A percentile compares a stretch with the other conserved stretches of the same genome.
Conservation (phyloP, 1,140 invertebrate genomes). For the Drosophila equinoxialis region DNA sequence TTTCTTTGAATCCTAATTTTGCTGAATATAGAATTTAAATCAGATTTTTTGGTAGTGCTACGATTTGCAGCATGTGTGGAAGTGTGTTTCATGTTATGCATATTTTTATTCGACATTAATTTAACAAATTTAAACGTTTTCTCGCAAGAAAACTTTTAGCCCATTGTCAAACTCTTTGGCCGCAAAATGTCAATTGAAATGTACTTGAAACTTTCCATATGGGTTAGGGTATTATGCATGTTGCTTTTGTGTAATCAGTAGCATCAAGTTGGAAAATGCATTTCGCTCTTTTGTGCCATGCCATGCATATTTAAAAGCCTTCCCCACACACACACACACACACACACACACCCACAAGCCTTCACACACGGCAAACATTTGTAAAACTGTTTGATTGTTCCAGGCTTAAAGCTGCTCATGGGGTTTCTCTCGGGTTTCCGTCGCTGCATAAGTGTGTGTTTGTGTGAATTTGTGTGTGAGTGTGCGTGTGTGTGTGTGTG, state of each 20-base stretch:
- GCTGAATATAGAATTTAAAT: no score
- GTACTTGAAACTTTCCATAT: slow-evolving; percentile 4
- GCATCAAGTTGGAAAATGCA: slow-evolving; percentile 56
- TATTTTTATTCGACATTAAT: not conserved
- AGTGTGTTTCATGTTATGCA: no score
- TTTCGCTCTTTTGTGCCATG: slow-evolving; percentile 53
- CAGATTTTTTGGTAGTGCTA: no score
- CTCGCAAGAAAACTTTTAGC: not conserved
- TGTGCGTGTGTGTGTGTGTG: not conserved
- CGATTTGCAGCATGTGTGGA: no score
- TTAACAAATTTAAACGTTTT: not conserved
- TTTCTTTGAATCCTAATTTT: no score
- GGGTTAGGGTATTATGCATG: slow-evolving; percentile 40
- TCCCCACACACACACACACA: slow-evolving; percentile 28
- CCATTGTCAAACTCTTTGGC: slow-evolving; percentile 2
- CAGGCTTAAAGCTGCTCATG: slow-evolving; percentile 20
- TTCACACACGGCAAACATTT: slow-evolving; percentile 31
- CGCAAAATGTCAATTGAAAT: slow-evolving; percentile 5
- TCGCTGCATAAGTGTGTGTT: slow-evolving; percentile 23
- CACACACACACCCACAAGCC: slow-evolving; percentile 21
- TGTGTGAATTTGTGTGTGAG: not conserved
- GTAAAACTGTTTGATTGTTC: slow-evolving; percentile 63
- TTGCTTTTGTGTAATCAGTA: slow-evolving; percentile 56
- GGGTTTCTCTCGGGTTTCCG: slow-evolving; percentile 14
- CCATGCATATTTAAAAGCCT: slow-evolving; percentile 63